Percentiles rank a stretch among this genome's conserved stretches.
Evolutionary conservation across 2,113 vertebrate species (phyloP).

Genomic region (Pelobates fuscus): DNA sequence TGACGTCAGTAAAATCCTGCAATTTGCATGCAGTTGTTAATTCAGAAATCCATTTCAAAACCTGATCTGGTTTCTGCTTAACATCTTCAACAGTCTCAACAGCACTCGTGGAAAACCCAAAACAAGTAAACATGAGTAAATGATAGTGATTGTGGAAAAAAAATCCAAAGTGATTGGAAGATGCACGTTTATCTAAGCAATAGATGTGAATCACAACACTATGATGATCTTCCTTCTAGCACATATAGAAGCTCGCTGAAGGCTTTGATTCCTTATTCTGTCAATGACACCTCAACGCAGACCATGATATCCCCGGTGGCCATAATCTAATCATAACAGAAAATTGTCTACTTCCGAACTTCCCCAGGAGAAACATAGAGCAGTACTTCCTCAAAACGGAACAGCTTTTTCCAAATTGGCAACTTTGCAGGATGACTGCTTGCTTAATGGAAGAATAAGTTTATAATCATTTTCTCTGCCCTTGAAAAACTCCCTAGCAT

Average conservation of each 20-base stretch:
- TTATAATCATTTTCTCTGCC: constrained; percentile 44
- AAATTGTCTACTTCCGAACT: constrained; percentile 41
- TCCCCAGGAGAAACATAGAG: constrained; percentile 36
- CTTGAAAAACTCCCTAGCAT: constrained; percentile 41
- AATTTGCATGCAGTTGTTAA: too few species aligned
- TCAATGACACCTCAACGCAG: constrained; percentile 46
- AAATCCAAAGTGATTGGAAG: too few species aligned
- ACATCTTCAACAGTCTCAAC: too few species aligned
- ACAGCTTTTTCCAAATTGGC: constrained; percentile 47
- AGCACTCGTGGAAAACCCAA: too few species aligned
- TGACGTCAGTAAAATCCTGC: too few species aligned
- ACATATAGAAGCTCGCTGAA: constrained; percentile 26
- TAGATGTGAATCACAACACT: too few species aligned
- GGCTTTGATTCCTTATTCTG: constrained; percentile 36
- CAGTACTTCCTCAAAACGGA: constrained; percentile 35
- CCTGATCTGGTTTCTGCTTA: too few species aligned
- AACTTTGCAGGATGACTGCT: constrained; percentile 49
- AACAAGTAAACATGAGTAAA: too few species aligned
- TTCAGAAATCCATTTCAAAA: too few species aligned
- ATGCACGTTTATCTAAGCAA: too few species aligned
- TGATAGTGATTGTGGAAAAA: too few species aligned
- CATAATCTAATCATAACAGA: constrained; percentile 46
- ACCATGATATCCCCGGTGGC: constrained; percentile 42
- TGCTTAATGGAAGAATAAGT: constrained; percentile 48
- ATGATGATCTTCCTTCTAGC: too few species aligned